Evolutionary conservation across 2,888 invertebrate genomes (phyloP).

Genomic region (Suillia variegata): DNA sequence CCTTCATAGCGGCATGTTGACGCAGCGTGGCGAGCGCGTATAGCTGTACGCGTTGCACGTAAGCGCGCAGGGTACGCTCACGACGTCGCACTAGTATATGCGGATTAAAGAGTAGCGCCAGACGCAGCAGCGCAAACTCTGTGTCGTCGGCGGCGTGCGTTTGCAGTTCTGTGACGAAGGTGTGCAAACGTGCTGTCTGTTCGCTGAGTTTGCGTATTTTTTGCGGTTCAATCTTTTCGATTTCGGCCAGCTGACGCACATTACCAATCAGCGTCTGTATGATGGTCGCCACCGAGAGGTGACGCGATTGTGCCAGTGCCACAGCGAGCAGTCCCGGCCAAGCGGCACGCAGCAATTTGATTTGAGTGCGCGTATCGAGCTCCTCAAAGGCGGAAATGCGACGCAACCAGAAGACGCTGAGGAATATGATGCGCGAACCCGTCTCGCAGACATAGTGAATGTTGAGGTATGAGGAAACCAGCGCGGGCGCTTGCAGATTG

Average conservation of each 20-base stretch:
- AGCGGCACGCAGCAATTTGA: slow-evolving; percentile 80
- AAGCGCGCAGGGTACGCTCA: slow-evolving; percentile 45
- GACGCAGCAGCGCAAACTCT: slow-evolving; percentile 87
- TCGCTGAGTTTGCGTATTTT: slow-evolving; percentile 79
- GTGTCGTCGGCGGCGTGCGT: slow-evolving; percentile 77
- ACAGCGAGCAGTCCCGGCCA: slow-evolving; percentile 94
- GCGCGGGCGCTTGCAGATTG: slow-evolving; percentile 75
- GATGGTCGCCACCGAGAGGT: slow-evolving; percentile 79
- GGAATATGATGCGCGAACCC: slow-evolving; percentile 87
- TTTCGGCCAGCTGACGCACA: slow-evolving; percentile 61
- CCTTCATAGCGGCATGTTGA: slow-evolving; percentile 31
- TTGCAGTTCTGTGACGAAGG: slow-evolving; percentile 77
- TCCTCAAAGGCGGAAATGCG: slow-evolving; percentile 82
- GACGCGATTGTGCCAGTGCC: slow-evolving; percentile 85
- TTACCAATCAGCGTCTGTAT: slow-evolving; percentile 76
- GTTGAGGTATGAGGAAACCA: slow-evolving; percentile 87
- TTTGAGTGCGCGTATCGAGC: slow-evolving; percentile 83
- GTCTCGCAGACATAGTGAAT: slow-evolving; percentile 95
- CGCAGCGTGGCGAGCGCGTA: slow-evolving; percentile 48
- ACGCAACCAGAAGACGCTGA: slow-evolving; percentile 88
- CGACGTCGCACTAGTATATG: slow-evolving; percentile 63
- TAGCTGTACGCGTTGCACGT: slow-evolving; percentile 52
- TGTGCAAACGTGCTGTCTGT: slow-evolving; percentile 81
- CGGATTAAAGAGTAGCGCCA: slow-evolving; percentile 81
- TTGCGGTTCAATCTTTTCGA: slow-evolving; percentile 76